Evolutionary conservation across 2,888 invertebrate genomes (phyloP).

Genomic region (Xanthorhoe designata): DNA sequence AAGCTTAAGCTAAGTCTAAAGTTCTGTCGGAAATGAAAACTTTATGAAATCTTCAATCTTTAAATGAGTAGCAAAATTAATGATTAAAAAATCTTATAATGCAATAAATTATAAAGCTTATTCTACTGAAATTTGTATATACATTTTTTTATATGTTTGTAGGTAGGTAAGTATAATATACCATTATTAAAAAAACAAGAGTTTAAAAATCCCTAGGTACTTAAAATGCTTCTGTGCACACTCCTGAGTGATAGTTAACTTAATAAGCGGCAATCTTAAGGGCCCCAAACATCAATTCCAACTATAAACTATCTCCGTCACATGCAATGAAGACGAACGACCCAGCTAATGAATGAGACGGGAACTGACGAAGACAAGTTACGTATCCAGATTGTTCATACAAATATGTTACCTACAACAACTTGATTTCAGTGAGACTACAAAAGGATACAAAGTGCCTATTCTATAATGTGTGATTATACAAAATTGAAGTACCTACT

Average conservation of each 20-base stretch:
- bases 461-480: no score
- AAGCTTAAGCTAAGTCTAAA: no score
- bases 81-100: no score
- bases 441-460: no score
- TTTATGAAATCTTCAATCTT: no score
- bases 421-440: slow-evolving; percentile 1
- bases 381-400: slow-evolving; percentile 16
- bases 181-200: not conserved
- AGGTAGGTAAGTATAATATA: no score
- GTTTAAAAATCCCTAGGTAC: not conserved
- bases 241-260: slow-evolving; percentile 25
- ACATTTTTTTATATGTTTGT: no score
- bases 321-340: slow-evolving; percentile 83
- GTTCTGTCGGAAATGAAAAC: no score
- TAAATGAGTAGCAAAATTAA: no score
- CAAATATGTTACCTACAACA: not conserved
- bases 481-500: no score
- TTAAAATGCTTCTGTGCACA: slow-evolving; percentile 10
- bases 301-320: slow-evolving; percentile 77
- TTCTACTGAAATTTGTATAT: no score
- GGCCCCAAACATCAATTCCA: slow-evolving; percentile 64
- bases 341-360: slow-evolving; percentile 75
- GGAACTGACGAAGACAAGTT: slow-evolving; percentile 52
- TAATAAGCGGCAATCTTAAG: slow-evolving; percentile 49
- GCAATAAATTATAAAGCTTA: no score